Base-by-base conservation (phyloP, 1,140 invertebrate genomes). In the Tetramorium alpestre region DNA sequence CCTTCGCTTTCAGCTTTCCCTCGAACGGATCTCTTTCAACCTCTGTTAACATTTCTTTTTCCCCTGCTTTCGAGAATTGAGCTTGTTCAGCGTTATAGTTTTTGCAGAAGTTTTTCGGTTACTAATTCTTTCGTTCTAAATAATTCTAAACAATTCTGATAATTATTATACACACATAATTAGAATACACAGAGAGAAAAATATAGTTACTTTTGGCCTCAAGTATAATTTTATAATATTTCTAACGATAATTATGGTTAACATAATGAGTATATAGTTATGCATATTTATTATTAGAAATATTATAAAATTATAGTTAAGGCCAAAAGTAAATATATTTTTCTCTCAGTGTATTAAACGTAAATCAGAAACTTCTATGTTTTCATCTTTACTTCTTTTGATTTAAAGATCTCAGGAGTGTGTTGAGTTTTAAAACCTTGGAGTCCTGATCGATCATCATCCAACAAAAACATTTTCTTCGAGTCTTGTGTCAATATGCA, bases 1-100 rank as follows among this genome's bases (percentile, higher is more conserved):
- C 58, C 25, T 38, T 56, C 47, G 54, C 77, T 80, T 69, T 54
- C 44, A 78, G 44, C 76, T 78, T 80, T 80, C 49, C 16, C 41
- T 33, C 78, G 25, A 47, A 33, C 25, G 0, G 28, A 72, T 58
- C 28, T 28, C 11, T 82, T 69, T 22, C 44, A 33, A 18, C 1
- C 3, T 51, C 16, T 16, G 54, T 70, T 25, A 62, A 38, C 33
- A 65, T 25, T 7, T 70, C 25, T 47, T 47, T 47, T 13, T 54
- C 28, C 22, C 44, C 10, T 47, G 44, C 5, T 78, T n/a, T n/a
- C 6, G 33, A 33, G 22, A 16, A 18, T 38, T 18, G 7, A n/a
- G 5, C 5, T n/a, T 11, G 18, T 33, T 22, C 7, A 13, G 11
- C 67, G 13, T 47, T 16, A 16, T 18, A 47, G 28, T n/a, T 41